Base-by-base conservation (phyloP, 2,797 vertebrate genomes). In the Oreonectes daqikongensis region DNA sequence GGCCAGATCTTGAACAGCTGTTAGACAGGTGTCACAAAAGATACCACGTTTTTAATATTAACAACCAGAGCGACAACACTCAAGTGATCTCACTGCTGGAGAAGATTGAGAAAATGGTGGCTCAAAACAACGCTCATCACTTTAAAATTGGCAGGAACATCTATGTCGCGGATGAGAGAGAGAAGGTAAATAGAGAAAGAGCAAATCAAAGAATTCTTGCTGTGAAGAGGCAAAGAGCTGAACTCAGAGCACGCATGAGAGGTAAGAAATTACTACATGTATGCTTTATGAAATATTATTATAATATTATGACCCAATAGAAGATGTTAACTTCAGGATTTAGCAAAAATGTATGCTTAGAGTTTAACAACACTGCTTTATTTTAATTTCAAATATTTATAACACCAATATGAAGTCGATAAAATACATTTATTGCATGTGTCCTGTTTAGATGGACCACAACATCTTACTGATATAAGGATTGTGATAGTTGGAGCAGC, bases 101-200 rank as follows among this genome's bases (percentile, higher is more conserved):
- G 57, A 84, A 87, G 82, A 88, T 87, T 5, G 83, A 87, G 0
- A 4, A 0, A 63, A 73, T 87, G 77, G 20, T 84, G 2, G 57
- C 5, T 30, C 0, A 22, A 0, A 84, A 86, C 0, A 38, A 0
- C 5, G 48, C 30, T 0, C 8, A 14, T 1, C 82, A 40, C 32
- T 63, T 22, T 24, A 3, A 52, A 72, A 1, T 48, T 0, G n/a
- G 3, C 11, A 10, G 14, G 9, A 17, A 0, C 15, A 1, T 61
- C 0, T 1, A 55, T 17, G 0, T 55, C 5, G 11, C 28, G 1
- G 42, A 77, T 30, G 5, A 55, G 30, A 8, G 26, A 38, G 30
- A 12, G 22, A 66, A 14, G 20, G 38, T 1, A 26, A 40, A 4
- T 10, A 18, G 67, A 10, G 30, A 72, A 66, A 55, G 3, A 38